Evolutionary conservation across 2,888 invertebrate species (phyloP), one percentile per base, ranked within the genome.

Genomic region (Ormyrus pomaceus): DNA sequence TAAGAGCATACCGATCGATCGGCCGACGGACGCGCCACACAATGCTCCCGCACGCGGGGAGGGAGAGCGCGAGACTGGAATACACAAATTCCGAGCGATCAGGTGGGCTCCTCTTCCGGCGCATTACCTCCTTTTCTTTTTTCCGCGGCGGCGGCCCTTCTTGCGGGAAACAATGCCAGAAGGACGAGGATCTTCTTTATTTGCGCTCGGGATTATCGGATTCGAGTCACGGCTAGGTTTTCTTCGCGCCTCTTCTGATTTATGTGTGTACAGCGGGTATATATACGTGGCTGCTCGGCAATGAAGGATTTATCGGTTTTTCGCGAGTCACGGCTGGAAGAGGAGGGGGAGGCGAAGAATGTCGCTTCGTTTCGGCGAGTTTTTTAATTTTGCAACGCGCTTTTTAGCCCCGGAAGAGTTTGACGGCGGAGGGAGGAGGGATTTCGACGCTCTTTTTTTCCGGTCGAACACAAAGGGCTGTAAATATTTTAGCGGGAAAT

Each of bases 181-280:
- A 61, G 59, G 9, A 13, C 34, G 48, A 2, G 51, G 73, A 74
- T 74, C 58, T 34, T 53, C 62, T 58, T 74, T 58, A 59, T 75
- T 75, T 73, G 73, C 73, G 73, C 19, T 56, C 48, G 11, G 64
- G 73, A 73, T 73, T 73, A 73, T 51, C 46, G 55, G 56, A 69
- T 56, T 56, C 50, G 19, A 62, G 45, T 34, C 59, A 19, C 10
- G 13, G n/a, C 45, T 13, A 45, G 19, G 48, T 53, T 51, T 61
- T 71, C 61, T 58, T 61, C 10, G 7, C 45, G 56, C 34, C 34
- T 34, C 34, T 34, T 34, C 34, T 34, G 34, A 34, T 34, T 34
- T 34, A 34, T 34, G 34, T 34, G 34, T 34, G 34, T 34, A 34
- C 34, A 34, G 34, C 34, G 34, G 34, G 34, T 34, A 34, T 34